Conservation (phyloP, 1,140 invertebrate species). For the Trichonephila clavata region DNA sequence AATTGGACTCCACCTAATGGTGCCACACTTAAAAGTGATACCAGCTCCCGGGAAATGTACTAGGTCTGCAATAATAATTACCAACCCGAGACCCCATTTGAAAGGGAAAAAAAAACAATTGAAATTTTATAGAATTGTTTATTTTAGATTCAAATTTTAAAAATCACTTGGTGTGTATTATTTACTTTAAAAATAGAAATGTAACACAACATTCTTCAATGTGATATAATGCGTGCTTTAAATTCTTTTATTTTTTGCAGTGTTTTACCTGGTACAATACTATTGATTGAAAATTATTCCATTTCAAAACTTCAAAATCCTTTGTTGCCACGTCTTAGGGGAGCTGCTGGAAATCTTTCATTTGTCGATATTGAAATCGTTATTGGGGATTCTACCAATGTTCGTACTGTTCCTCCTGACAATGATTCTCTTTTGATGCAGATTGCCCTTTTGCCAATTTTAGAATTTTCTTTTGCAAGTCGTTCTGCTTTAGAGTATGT, state of each 20-base stretch:
- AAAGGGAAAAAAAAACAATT: background rate
- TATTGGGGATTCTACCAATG: constrained; percentile 52
- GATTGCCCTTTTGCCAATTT: constrained; percentile 34
- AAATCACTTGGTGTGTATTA: background rate
- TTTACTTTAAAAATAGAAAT: background rate
- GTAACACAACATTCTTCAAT: background rate
- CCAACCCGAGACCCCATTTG: background rate
- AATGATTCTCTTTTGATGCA: constrained; percentile 63
- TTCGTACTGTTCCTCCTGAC: constrained; percentile 49
- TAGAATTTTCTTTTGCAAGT: constrained; percentile 66
- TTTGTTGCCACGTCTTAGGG: constrained; percentile 47
- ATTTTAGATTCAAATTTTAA: background rate
- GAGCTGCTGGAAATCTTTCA: constrained; percentile 60
- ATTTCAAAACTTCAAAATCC: constrained; percentile 53
- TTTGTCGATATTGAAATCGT: constrained; percentile 66
- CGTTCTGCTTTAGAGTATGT: constrained; percentile 66
- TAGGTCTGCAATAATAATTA: background rate
- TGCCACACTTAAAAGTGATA: too few relatives aligned
- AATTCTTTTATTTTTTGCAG: constrained; percentile 13
- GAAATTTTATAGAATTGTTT: background rate
- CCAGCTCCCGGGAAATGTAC: too few relatives aligned
- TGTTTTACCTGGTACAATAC: constrained; percentile 51
- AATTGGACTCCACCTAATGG: too few relatives aligned
- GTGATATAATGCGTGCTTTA: background rate
- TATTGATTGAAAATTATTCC: constrained; percentile 57